Evolutionary conservation across 2,888 invertebrate genomes (phyloP).

Genomic region (Nephrotoma appendiculata): DNA sequence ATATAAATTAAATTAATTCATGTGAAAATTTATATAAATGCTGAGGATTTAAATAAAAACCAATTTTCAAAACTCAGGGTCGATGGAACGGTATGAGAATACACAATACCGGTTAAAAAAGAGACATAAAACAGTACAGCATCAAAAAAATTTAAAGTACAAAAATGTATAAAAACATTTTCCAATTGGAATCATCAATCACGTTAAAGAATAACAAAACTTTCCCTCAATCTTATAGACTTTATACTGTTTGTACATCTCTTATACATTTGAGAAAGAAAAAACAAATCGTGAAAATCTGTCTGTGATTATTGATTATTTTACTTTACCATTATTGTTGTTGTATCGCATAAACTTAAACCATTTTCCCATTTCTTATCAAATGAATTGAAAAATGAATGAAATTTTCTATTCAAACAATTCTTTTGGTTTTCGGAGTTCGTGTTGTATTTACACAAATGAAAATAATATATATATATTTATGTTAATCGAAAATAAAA

Average conservation of each 20-base stretch:
- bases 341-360: neutral
- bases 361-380: neutral
- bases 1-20: neutral
- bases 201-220: neutral
- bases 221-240: neutral
- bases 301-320: neutral
- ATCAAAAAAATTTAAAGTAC: no score
- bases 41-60: neutral
- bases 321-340: neutral
- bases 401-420: neutral
- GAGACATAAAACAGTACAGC: neutral
- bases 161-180: neutral
- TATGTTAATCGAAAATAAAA: neutral
- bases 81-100: neutral
- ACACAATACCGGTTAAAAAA: neutral
- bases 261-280: neutral
- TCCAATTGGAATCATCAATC: neutral
- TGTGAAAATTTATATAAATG: neutral
- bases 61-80: neutral
- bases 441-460: neutral
- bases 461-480: no score
- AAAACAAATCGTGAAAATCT: neutral
- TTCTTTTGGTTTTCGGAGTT: neutral
- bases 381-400: neutral
- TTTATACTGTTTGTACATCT: neutral